Percentiles rank a stretch among this genome's conserved stretches.
Conservation (phyloP, 2,888 invertebrate species). For the Cryptus armator region DNA sequence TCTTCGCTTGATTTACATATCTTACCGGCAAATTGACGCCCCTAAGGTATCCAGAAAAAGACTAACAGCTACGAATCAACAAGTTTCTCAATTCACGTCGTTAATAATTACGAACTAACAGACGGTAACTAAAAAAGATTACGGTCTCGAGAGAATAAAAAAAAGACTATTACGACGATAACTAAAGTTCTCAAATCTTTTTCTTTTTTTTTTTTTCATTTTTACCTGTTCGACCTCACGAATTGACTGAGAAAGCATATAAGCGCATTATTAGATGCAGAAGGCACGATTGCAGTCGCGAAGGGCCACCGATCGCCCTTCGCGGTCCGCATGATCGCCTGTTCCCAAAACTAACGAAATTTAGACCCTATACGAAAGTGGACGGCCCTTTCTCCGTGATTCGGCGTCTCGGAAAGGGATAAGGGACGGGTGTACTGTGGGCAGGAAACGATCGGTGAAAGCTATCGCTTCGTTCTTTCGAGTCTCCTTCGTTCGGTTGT, state of each 20-base stretch:
- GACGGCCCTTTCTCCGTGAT: conserved; percentile 52
- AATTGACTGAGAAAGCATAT: background rate
- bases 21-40: conserved; percentile 45
- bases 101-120: background rate
- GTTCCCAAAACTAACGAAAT: conserved; percentile 79
- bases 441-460: conserved; percentile 39
- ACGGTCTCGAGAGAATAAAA: background rate
- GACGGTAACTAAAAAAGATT: background rate
- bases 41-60: background rate
- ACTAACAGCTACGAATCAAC: no score
- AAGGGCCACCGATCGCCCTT: conserved; percentile 47
- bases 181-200: background rate
- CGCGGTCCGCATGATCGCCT: conserved; percentile 76
- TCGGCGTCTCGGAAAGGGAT: background rate
- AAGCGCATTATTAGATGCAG: background rate
- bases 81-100: background rate
- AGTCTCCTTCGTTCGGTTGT: conserved; percentile 3
- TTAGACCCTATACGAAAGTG: conserved; percentile 76
- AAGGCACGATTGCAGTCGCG: conserved; percentile 1
- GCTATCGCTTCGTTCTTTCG: conserved; percentile 1
- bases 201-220: background rate
- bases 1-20: conserved; percentile 79
- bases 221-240: background rate
- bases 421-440: background rate
- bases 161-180: background rate